Conservation (phyloP, 2,888 invertebrate genomes). For the Lingula anatina region DNA sequence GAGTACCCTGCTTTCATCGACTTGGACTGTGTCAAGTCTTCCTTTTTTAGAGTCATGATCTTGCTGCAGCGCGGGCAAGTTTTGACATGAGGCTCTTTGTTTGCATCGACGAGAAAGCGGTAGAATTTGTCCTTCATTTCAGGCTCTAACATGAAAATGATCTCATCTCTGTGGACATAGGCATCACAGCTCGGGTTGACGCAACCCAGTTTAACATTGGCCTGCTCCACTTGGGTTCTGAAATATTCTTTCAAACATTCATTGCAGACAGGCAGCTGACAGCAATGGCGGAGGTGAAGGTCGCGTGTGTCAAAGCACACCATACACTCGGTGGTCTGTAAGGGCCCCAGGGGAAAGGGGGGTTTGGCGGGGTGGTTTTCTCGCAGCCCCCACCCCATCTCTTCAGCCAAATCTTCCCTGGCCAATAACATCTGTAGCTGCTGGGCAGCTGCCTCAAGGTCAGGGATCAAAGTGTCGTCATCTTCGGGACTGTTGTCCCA, state of each 20-base stretch:
- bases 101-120: constrained; percentile 43
- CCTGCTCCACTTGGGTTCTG: constrained; percentile 32
- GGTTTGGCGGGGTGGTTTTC: no score
- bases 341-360: no score
- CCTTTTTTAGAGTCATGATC: constrained; percentile 17
- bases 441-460: no score
- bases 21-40: neutral
- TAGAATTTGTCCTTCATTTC: constrained; percentile 42
- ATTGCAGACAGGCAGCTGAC: constrained; percentile 43
- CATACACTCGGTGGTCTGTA: constrained; percentile 31
- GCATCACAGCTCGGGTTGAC: constrained; percentile 33
- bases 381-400: no score
- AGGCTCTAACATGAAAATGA: constrained; percentile 33
- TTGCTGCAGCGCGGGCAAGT: constrained; percentile 52
- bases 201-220: constrained; percentile 44
- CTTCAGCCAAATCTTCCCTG: no score
- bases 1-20: constrained; percentile 17
- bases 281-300: constrained; percentile 40
- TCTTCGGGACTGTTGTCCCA: no score
- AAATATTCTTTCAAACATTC: constrained; percentile 42
- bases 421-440: no score
- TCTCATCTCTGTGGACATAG: constrained; percentile 45
- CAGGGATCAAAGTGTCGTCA: no score
- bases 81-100: constrained; percentile 45
- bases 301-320: constrained; percentile 35